phyloP scores from a whole-genome alignment of 2,888 invertebrate genomes.

The Chaetoderma sp. region DNA sequence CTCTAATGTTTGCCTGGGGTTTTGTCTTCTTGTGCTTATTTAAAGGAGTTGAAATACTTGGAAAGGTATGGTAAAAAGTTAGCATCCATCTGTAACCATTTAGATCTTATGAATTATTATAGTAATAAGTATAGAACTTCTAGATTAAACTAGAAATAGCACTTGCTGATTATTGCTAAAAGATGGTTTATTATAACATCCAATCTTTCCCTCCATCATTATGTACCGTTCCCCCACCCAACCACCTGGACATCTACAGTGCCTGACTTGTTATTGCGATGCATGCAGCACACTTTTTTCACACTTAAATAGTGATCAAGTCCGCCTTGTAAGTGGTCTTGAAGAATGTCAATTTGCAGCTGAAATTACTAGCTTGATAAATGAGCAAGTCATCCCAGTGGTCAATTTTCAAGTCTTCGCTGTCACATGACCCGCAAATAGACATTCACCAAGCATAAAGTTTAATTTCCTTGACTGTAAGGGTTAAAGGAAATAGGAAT shows the following conservation, averaged over 20 bases:
- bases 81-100: not conserved
- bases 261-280: too few relatives aligned
- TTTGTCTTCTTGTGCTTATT: slow-evolving; percentile 65
- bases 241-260: too few relatives aligned
- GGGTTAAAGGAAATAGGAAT: not conserved
- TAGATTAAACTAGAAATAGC: not conserved
- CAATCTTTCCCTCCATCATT: not conserved
- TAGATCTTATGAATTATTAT: not conserved
- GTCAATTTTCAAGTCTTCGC: too few relatives aligned
- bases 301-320: too few relatives aligned
- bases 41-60: slow-evolving; percentile 64
- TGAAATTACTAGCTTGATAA: too few relatives aligned
- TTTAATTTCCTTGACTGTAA: not conserved
- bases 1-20: slow-evolving; percentile 62
- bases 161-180: not conserved
- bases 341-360: too few relatives aligned
- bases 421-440: too few relatives aligned
- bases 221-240: not conserved
- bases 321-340: too few relatives aligned
- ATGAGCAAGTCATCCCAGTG: too few relatives aligned
- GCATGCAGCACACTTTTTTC: too few relatives aligned
- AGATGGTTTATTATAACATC: not conserved
- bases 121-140: not conserved
- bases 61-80: slow-evolving; percentile 49
- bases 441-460: too few relatives aligned